A percentile compares a stretch with the other conserved stretches of the same genome.
Evolutionary conservation across 2,797 vertebrate species (phyloP).

Genomic region (Rhyacichthys aspro): DNA sequence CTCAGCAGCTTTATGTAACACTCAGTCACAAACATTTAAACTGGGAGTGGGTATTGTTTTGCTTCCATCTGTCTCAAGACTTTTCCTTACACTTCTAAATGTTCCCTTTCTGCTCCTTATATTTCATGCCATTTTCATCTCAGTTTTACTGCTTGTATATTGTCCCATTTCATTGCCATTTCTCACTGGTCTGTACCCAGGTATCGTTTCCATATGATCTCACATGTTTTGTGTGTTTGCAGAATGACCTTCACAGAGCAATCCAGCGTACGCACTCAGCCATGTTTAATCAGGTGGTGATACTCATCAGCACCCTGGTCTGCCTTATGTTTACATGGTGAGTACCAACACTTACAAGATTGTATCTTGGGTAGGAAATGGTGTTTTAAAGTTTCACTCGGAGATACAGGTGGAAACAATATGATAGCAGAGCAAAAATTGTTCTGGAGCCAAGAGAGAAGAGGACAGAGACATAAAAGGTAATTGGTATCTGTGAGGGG

Average conservation of each 20-base stretch:
- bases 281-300: slow-evolving; percentile 91
- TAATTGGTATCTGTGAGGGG: slow-evolving; percentile 49
- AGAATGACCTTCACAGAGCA: slow-evolving; percentile 88
- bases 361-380: slow-evolving; percentile 9
- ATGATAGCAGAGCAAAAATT: slow-evolving; percentile 14
- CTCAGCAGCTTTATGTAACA: slow-evolving; percentile 34
- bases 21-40: slow-evolving; percentile 18
- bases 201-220: neutral
- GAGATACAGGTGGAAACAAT: slow-evolving; percentile 11
- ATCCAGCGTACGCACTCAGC: slow-evolving; percentile 88
- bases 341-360: slow-evolving; percentile 50
- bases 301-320: slow-evolving; percentile 87
- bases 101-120: neutral
- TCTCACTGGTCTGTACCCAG: too few relatives aligned
- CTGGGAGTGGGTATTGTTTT: neutral
- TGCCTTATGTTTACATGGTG: slow-evolving; percentile 90
- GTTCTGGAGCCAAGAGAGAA: slow-evolving; percentile 14
- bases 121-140: slow-evolving; percentile 12
- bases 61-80: neutral
- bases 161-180: too few relatives aligned
- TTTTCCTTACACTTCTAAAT: neutral
- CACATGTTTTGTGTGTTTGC: slow-evolving; percentile 22
- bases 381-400: slow-evolving; percentile 14
- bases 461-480: slow-evolving; percentile 28
- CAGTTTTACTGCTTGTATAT: neutral